A percentile compares a stretch with the other conserved stretches of the same genome.
Conservation (phyloP, 2,888 invertebrate genomes). For the Leuctra nigra region DNA sequence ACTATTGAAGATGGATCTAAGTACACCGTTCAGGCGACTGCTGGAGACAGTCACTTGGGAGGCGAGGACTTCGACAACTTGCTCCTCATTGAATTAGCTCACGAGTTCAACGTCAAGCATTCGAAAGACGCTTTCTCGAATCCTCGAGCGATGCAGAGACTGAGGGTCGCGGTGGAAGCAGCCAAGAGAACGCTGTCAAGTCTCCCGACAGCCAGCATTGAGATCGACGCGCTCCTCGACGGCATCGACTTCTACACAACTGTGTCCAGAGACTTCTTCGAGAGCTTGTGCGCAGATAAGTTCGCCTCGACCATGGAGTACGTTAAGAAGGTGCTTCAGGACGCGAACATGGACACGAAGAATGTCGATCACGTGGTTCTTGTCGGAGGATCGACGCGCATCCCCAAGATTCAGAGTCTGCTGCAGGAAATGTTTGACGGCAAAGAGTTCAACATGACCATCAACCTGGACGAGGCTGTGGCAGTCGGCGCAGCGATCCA, state of each 20-base stretch:
- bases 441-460: constrained; percentile 92
- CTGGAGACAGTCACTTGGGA: constrained; percentile 90
- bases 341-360: constrained; percentile 92
- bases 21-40: constrained; percentile 93
- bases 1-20: constrained; percentile 81
- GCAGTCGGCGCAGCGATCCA: constrained; percentile 96
- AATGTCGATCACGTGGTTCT: constrained; percentile 85
- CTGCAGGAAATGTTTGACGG: constrained; percentile 89
- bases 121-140: constrained; percentile 83
- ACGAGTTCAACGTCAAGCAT: constrained; percentile 89
- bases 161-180: constrained; percentile 87
- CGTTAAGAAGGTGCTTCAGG: constrained; percentile 88
- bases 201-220: constrained; percentile 85
- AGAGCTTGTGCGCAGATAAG: constrained; percentile 92
- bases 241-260: constrained; percentile 94
- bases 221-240: constrained; percentile 92
- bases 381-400: constrained; percentile 94
- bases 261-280: constrained; percentile 92
- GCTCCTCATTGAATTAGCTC: constrained; percentile 82
- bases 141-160: constrained; percentile 82
- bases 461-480: constrained; percentile 98
- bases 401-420: constrained; percentile 95
- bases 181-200: constrained; percentile 83
- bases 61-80: constrained; percentile 92
- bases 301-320: constrained; percentile 96